These are phyloP conservation scores for Scaptomyza graminum DNA, from an alignment of 1,140 invertebrate genomes.

Conservation along the genomic window DNA sequence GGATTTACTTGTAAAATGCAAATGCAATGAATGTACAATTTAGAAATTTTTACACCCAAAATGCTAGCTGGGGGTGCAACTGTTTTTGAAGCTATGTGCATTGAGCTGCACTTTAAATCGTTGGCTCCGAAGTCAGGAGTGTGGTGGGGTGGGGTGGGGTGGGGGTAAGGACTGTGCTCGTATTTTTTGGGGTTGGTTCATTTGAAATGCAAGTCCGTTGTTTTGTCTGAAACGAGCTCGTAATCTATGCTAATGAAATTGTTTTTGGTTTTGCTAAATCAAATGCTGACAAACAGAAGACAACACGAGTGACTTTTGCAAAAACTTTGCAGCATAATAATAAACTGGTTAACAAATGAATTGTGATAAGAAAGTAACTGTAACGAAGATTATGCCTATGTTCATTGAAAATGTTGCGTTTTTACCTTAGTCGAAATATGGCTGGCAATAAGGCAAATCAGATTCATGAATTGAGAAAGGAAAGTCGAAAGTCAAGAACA, in stretches of 20 bases:
- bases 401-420: neutral
- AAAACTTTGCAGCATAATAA: conserved; percentile 2
- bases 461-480: no score
- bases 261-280: conserved; percentile 74
- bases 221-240: conserved; percentile 71
- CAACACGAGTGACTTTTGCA: conserved; percentile 10
- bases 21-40: conserved; percentile 82
- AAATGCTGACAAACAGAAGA: conserved; percentile 51
- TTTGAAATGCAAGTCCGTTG: conserved; percentile 75
- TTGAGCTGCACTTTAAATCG: conserved; percentile 43
- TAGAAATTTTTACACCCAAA: conserved; percentile 80
- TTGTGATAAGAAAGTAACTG: neutral
- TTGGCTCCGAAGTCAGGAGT: neutral
- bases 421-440: neutral
- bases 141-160: neutral
- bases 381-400: neutral
- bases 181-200: conserved; percentile 50
- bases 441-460: neutral
- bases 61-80: conserved; percentile 47
- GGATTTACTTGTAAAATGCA: conserved; percentile 82
- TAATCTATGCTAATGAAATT: conserved; percentile 81
- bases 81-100: conserved; percentile 41
- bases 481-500: neutral
- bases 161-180: conserved; percentile 18
- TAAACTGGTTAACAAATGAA: conserved; percentile 3